Conservation (phyloP, 2,888 invertebrate species). For the Lithosia quadra region DNA sequence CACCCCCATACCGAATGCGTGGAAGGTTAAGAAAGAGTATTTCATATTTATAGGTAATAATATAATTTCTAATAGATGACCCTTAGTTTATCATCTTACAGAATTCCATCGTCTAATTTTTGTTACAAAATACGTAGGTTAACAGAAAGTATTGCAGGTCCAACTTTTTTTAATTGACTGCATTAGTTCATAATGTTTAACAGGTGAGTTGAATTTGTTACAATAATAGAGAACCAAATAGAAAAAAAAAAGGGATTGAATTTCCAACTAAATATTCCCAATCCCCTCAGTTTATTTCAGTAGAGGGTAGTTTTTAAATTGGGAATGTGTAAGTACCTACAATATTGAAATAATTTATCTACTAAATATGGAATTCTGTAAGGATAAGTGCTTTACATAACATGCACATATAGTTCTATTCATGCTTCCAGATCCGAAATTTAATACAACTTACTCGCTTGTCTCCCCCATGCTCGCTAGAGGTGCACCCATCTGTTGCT, state of each 20-base stretch:
- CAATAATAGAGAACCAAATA: no score
- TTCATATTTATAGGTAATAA: no score
- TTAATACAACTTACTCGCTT: constrained; percentile 86
- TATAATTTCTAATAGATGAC: neutral
- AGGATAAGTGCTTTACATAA: constrained; percentile 2
- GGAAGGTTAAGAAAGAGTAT: neutral
- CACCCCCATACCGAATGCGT: neutral
- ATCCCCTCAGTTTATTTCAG: neutral
- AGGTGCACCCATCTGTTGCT: constrained; percentile 86
- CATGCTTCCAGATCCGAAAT: constrained; percentile 23
- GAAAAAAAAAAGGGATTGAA: neutral
- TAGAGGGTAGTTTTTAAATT: neutral
- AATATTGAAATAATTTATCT: neutral
- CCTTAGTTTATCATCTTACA: neutral
- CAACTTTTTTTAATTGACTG: no score
- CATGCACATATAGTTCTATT: constrained; percentile 28
- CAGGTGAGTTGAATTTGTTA: no score
- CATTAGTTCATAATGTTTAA: no score
- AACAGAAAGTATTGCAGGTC: no score
- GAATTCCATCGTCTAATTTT: neutral
- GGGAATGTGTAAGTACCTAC: neutral
- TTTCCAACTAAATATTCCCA: neutral
- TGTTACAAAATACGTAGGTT: no score
- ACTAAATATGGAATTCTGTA: constrained; percentile 16
- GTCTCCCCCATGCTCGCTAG: constrained; percentile 89